Evolutionary conservation across 1,140 invertebrate genomes (phyloP).

Genomic region (Agraylea sexmaculata): DNA sequence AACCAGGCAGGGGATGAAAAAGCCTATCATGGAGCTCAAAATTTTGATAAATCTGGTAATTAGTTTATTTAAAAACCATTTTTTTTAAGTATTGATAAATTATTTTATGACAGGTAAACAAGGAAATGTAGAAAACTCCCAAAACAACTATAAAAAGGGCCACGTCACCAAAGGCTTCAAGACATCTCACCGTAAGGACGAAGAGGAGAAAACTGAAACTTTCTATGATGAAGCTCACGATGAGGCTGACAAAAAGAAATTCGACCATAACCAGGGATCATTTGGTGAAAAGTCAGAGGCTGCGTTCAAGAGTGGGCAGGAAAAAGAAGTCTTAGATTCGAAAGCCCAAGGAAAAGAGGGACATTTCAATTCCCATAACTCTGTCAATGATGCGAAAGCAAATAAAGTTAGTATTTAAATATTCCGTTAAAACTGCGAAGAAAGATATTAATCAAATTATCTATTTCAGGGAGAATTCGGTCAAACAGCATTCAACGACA

Average conservation of each 20-base stretch:
- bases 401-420: slow-evolving; percentile 32
- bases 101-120: slow-evolving; percentile 30
- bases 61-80: slow-evolving; percentile 4
- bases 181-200: slow-evolving; percentile 52
- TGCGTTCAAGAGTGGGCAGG: slow-evolving; percentile 43
- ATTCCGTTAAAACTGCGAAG: background rate
- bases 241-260: slow-evolving; percentile 43
- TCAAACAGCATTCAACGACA: slow-evolving; percentile 41
- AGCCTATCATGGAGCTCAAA: slow-evolving; percentile 40
- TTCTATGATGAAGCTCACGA: slow-evolving; percentile 56
- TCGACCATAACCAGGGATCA: slow-evolving; percentile 37
- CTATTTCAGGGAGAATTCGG: slow-evolving; percentile 39
- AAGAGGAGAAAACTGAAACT: slow-evolving; percentile 50
- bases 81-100: background rate
- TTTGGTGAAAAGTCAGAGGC: slow-evolving; percentile 42
- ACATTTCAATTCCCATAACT: slow-evolving; percentile 38
- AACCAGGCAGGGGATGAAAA: slow-evolving; percentile 45
- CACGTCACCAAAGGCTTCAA: slow-evolving; percentile 53
- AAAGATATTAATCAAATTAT: background rate
- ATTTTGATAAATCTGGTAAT: slow-evolving; percentile 43
- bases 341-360: slow-evolving; percentile 43
- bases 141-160: slow-evolving; percentile 50
- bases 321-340: slow-evolving; percentile 40
- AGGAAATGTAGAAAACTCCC: slow-evolving; percentile 38
- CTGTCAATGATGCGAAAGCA: slow-evolving; percentile 38